These are phyloP conservation scores for Porites lobata DNA, from an alignment of 92 coral and sea anemone species.

Conservation along the genomic window DNA sequence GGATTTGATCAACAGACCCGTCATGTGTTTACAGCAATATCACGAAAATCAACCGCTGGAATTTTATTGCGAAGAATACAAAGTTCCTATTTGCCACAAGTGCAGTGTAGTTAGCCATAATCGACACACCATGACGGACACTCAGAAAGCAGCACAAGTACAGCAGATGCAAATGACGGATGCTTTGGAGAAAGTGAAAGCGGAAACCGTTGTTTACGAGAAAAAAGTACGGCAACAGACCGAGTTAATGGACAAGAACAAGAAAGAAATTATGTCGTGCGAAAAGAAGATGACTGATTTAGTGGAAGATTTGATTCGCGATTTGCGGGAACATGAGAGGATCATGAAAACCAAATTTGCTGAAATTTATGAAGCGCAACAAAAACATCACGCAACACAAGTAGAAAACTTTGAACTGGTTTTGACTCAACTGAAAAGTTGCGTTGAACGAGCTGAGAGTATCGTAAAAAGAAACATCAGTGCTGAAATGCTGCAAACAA, in stretches of 20 bases:
- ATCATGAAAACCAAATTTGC: not conserved
- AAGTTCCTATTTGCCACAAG: too few species aligned
- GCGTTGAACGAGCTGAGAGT: not conserved
- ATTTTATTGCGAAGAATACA: too few species aligned
- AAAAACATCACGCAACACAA: not conserved
- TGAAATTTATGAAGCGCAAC: slow-evolving; percentile 20
- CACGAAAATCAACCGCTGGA: too few species aligned
- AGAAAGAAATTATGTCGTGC: not conserved
- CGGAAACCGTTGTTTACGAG: not conserved
- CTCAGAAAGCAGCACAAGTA: not conserved
- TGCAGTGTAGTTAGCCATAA: too few species aligned
- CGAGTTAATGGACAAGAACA: not conserved
- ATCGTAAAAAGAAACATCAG: not conserved
- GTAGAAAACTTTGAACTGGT: not conserved
- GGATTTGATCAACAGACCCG: too few species aligned
- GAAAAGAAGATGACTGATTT: not conserved
- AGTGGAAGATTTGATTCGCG: slow-evolving; percentile 11
- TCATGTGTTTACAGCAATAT: too few species aligned
- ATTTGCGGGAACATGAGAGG: slow-evolving; percentile 24
- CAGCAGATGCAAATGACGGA: not conserved
- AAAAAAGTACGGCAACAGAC: not conserved
- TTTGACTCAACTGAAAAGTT: slow-evolving; percentile 7
- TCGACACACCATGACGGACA: too few species aligned
- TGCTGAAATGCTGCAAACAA: slow-evolving; percentile 25
- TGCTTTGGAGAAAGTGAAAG: slow-evolving; percentile 4